Percentiles rank a stretch among this genome's conserved stretches.
These are phyloP conservation scores for Hippocampus mohnikei DNA, from an alignment of 2,113 vertebrate genomes.

Conservation along the genomic window DNA sequence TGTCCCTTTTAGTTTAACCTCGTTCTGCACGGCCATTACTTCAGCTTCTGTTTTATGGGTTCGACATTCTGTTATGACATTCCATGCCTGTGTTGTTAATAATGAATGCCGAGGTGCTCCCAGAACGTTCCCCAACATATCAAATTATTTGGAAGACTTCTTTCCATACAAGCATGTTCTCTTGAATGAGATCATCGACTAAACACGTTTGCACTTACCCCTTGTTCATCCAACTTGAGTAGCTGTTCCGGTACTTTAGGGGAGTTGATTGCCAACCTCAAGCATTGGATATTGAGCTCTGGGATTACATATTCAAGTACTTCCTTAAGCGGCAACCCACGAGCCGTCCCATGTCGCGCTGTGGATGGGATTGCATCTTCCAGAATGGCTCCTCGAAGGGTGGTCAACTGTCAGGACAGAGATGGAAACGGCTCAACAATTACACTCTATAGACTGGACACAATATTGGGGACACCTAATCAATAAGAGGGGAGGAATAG, in stretches of 20 bases:
- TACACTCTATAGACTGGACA: neutral
- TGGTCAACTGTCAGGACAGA: constrained; percentile 79
- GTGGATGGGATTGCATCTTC: constrained; percentile 95
- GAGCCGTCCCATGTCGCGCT: constrained; percentile 86
- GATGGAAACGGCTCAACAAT: neutral
- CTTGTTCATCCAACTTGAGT: constrained; percentile 94
- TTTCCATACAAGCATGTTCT: too few relatives aligned
- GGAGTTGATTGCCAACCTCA: constrained; percentile 85
- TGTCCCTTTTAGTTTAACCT: neutral
- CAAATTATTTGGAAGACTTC: neutral
- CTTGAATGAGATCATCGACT: neutral
- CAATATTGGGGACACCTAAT: neutral
- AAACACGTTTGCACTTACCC: constrained; percentile 73
- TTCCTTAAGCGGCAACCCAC: constrained; percentile 92
- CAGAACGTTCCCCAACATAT: neutral
- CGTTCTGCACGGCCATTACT: neutral
- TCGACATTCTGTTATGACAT: neutral
- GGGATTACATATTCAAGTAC: constrained; percentile 93
- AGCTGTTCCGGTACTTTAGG: constrained; percentile 91
- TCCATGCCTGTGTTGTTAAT: neutral
- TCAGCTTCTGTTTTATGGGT: neutral
- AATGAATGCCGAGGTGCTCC: neutral
- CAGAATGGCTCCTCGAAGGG: constrained; percentile 90
- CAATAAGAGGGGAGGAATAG: neutral
- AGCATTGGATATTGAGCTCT: constrained; percentile 87